Evolutionary conservation across 2,797 vertebrate genomes (phyloP), one percentile per base, ranked within the genome.

Genomic region (Intellagama lesueurii): DNA sequence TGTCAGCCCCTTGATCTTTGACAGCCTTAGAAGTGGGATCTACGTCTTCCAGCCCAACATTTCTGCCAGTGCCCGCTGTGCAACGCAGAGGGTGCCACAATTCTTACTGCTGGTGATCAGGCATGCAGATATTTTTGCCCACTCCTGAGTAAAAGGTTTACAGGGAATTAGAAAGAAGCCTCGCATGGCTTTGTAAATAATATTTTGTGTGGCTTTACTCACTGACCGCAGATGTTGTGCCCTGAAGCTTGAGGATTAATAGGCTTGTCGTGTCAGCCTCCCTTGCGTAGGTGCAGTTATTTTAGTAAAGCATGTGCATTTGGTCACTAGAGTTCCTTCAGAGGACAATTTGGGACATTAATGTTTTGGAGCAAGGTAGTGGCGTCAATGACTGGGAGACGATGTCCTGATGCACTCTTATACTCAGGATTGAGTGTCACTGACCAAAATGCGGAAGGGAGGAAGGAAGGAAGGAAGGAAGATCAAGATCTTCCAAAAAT

Each of bases 171-270:
- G 90, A 30, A 78, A 78, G 35, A 78, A 78, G 8, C 4, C 75
- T 69, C 7, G 6, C 19, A 66, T 79, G 44, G 30, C 69, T 79
- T 35, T 86, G 40, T 68, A n/a, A 56, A 32, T 69, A 84, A n/a
- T 79, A 90, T 92, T 93, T 80, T 86, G 1, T 40, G 86, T 0
- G 0, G 1, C 1, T 89, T 79, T 92, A 72, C 72, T 79, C 83
- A 70, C 68, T 7, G 56, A 35, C 89, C 89, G 88, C 70, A 90
- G 92, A 88, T 56, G 16, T 80, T 87, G 88, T 90, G 90, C 89
- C 91, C 73, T 91, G 91, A 81, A 93, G 90, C 89, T 47, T 66
- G 90, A 90, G 91, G 88, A 90, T 87, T 94, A 94, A 91, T 70
- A 88, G 94, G 66, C 89, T 91, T 87, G 84, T 72, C 32, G 32